phyloP scores from a whole-genome alignment of 2,888 invertebrate genomes.

The Hoplodrina blanda region DNA sequence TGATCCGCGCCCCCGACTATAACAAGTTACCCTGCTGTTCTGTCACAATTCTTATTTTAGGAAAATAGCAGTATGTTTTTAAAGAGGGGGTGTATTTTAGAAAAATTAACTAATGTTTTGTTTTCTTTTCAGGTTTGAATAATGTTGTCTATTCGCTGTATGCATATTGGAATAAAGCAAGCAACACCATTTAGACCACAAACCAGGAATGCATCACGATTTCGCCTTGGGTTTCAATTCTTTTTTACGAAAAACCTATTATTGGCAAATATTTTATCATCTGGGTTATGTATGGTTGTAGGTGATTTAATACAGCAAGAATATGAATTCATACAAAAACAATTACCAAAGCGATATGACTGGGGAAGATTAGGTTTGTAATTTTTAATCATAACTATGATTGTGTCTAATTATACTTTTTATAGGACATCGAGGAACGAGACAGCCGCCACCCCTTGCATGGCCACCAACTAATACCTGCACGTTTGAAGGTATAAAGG shows the following conservation, averaged over 20 bases:
- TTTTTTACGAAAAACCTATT: constrained; percentile 94
- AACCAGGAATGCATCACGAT: constrained; percentile 70
- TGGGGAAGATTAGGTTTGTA: constrained; percentile 89
- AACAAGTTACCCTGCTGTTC: too few relatives aligned
- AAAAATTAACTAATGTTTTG: too few relatives aligned
- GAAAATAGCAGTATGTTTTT: too few relatives aligned
- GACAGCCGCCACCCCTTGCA: too few relatives aligned
- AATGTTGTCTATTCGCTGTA: constrained; percentile 69
- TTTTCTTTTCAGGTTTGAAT: constrained; percentile 31
- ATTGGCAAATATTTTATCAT: constrained; percentile 94
- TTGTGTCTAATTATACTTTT: background rate
- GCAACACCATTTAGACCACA: constrained; percentile 54
- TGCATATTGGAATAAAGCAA: constrained; percentile 56
- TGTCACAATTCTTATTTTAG: too few relatives aligned
- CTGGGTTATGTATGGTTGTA: constrained; percentile 94
- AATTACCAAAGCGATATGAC: constrained; percentile 86
- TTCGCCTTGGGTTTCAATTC: constrained; percentile 64
- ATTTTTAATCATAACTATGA: background rate
- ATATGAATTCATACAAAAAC: constrained; percentile 91
- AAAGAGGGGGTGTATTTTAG: too few relatives aligned
- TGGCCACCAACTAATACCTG: too few relatives aligned
- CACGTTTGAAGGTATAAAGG: too few relatives aligned
- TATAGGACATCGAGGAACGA: too few relatives aligned
- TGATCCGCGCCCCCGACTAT: too few relatives aligned
- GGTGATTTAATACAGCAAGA: constrained; percentile 96